Conservation (phyloP, 1,140 invertebrate genomes). For the Cepaea nemoralis region DNA sequence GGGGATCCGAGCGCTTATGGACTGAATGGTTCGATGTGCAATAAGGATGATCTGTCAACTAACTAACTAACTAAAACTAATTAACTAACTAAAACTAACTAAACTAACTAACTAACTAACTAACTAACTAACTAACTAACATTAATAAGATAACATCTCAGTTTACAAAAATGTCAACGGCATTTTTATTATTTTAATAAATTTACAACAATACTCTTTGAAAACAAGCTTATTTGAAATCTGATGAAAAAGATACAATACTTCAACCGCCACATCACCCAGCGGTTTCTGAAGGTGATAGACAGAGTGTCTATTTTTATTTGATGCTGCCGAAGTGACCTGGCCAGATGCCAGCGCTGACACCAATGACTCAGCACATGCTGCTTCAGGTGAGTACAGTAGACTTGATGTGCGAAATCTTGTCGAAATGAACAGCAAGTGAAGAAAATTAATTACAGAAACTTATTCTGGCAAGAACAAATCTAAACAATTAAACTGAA, state of each 20-base stretch:
- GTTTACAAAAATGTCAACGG: too few species aligned
- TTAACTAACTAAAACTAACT: too few species aligned
- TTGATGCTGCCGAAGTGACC: slow-evolving; percentile 44
- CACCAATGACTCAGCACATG: slow-evolving; percentile 42
- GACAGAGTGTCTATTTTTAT: slow-evolving; percentile 49
- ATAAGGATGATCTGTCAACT: too few species aligned
- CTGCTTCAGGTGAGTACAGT: slow-evolving; percentile 13
- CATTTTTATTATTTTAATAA: too few species aligned
- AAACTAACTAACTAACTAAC: too few species aligned
- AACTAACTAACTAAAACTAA: too few species aligned
- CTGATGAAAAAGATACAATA: slow-evolving; percentile 47
- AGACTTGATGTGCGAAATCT: slow-evolving; percentile 32
- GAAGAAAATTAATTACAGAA: background rate
- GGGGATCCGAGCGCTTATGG: too few species aligned
- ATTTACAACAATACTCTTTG: too few species aligned
- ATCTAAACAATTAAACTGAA: background rate
- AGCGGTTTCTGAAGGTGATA: slow-evolving; percentile 4
- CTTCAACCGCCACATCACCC: slow-evolving; percentile 41
- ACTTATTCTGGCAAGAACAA: background rate
- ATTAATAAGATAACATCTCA: too few species aligned
- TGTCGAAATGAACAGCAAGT: slow-evolving; percentile 5
- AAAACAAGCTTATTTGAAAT: too few species aligned
- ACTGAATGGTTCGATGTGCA: too few species aligned
- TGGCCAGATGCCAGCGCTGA: slow-evolving; percentile 42
- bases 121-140: too few species aligned